Base-by-base conservation (phyloP, 2,888 invertebrate genomes). In the Epinotia bilunana region DNA sequence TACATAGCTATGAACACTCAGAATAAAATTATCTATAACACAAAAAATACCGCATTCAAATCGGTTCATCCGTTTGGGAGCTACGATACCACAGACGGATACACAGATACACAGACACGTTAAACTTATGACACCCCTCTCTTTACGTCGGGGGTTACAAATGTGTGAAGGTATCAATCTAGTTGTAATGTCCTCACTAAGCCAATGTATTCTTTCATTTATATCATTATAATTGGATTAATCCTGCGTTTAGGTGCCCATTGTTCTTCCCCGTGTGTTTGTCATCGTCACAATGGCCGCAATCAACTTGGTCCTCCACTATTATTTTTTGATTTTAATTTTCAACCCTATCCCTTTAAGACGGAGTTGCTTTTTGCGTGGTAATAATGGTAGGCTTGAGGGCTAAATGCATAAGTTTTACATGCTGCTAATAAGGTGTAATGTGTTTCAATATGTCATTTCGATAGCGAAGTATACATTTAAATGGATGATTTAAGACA, bases 211-310 rank as follows among this genome's bases (percentile, higher is more conserved):
- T 76, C 83, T 82, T 78, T 78, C 82, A 84, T 88, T 86, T 88
- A 86, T 87, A 90, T 90, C 89, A 88, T 86, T 90, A 90, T 91
- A 93, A 93, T 93, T 93, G 91, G 92, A 92, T 91, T 93, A 93
- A 92, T 89, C 83, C 86, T 82, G 84, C 84, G 82, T 83, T 83
- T 83, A 9, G 9, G 9, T 39, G 86, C 79, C 91, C 89, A 93
- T 93, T 93, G 93, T 93, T 92, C 84, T 82, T 85, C 86, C 88
- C 81, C 87, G 88, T 87, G 79, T 83, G 85, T 83, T 77, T 77
- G 76, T 76, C 16, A 23, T 28, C n/a, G 49, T 64, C 64, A 64
- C 49, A 64, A 64, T 64, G 64, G 23, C 2, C n/a, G 49, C 49
- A 28, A 20, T 7, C 43, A 49, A 49, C 20, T 63, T 63, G 20